A percentile compares a stretch with the other conserved stretches of the same genome.
Evolutionary conservation across 2,113 vertebrate genomes (phyloP).

Genomic region (Coptodon bakossiorum): DNA sequence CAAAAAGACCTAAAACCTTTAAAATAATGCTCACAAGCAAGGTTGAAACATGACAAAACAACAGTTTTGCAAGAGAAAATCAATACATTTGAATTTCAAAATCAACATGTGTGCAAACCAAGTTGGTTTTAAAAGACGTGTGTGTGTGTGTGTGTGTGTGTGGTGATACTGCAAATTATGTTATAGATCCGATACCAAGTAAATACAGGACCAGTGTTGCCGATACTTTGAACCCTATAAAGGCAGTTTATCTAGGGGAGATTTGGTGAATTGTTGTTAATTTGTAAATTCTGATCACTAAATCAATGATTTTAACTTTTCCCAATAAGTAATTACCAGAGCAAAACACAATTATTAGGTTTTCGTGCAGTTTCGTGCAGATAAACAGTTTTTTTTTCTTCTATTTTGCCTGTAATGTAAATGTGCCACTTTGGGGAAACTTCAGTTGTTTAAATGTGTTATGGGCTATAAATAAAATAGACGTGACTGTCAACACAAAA

Average conservation of each 20-base stretch:
- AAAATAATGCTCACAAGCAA: background rate
- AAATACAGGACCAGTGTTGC: background rate
- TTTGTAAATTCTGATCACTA: background rate
- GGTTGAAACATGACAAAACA: background rate
- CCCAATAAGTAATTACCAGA: background rate
- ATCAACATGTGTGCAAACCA: background rate
- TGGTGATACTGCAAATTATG: background rate
- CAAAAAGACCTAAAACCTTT: background rate
- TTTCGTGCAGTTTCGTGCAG: background rate
- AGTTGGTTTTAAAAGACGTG: background rate
- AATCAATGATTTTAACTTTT: background rate
- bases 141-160: background rate
- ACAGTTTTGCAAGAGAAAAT: no score
- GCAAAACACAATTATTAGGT: background rate
- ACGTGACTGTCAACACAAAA: background rate
- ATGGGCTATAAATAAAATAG: background rate
- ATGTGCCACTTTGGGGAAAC: background rate
- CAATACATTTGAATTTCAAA: background rate
- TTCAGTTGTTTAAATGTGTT: background rate
- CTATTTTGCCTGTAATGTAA: background rate
- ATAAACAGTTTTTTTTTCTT: background rate
- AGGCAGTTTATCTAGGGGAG: background rate
- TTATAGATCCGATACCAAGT: background rate
- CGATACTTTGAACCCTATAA: background rate
- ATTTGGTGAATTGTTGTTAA: background rate